Conservation (phyloP, 2,113 vertebrate genomes). For the Anthoscopus minutus region DNA sequence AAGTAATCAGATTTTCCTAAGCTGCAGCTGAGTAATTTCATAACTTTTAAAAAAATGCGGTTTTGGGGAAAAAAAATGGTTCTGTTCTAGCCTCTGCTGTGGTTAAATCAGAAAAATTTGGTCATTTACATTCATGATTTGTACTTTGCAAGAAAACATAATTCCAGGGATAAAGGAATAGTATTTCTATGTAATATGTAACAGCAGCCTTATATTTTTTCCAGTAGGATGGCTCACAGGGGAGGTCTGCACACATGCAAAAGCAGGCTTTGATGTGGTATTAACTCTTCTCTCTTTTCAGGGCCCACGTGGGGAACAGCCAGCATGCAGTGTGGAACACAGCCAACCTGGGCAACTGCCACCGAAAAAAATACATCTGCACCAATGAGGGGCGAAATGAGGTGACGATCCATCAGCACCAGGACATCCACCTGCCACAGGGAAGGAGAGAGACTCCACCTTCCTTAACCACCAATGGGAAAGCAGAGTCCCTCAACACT, state of each 20-base stretch:
- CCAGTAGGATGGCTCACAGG: not conserved
- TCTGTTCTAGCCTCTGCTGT: not conserved
- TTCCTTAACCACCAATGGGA: slow-evolving; percentile 83
- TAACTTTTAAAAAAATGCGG: too few relatives aligned
- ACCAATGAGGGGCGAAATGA: slow-evolving; percentile 77
- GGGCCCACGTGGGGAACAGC: slow-evolving; percentile 82
- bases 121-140: not conserved
- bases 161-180: not conserved
- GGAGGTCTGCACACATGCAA: not conserved
- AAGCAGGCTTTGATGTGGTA: not conserved
- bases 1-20: not conserved
- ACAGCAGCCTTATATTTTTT: not conserved
- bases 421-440: slow-evolving; percentile 75
- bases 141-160: not conserved
- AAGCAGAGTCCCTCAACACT: slow-evolving; percentile 77
- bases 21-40: not conserved
- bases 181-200: not conserved
- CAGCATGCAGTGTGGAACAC: slow-evolving; percentile 84
- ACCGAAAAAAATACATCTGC: slow-evolving; percentile 72
- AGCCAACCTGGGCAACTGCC: slow-evolving; percentile 73
- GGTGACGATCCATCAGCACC: slow-evolving; percentile 68
- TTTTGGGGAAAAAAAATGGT: not conserved
- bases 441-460: slow-evolving; percentile 74
- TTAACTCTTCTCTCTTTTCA: slow-evolving; percentile 53
- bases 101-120: not conserved